phyloP scores from a whole-genome alignment of 92 coral and sea anemone genomes.

The Epizoanthus scotinus region DNA sequence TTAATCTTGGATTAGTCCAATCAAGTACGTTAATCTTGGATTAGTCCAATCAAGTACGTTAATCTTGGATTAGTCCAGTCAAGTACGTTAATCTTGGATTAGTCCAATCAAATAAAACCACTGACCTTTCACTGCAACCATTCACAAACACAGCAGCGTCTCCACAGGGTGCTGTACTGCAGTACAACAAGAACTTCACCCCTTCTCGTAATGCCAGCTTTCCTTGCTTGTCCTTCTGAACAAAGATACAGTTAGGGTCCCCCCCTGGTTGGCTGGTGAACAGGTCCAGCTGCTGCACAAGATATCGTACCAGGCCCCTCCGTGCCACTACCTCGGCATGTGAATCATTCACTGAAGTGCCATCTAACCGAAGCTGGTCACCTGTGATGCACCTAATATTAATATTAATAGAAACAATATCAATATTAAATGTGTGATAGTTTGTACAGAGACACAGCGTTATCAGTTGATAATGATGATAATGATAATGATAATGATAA shows the following conservation, averaged over 20 bases:
- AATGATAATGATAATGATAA: too few relatives aligned
- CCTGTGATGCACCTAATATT: constrained; percentile 81
- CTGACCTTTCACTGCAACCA: constrained; percentile 45
- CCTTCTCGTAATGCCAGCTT: constrained; percentile 74
- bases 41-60: too few relatives aligned
- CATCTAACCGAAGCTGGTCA: constrained; percentile 79
- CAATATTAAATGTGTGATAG: not conserved
- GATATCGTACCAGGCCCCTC: constrained; percentile 70
- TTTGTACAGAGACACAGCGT: too few relatives aligned
- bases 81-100: too few relatives aligned
- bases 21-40: too few relatives aligned
- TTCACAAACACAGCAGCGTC: constrained; percentile 92
- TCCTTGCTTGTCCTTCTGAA: constrained; percentile 53
- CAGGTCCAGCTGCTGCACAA: constrained; percentile 61
- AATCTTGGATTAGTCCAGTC: too few relatives aligned
- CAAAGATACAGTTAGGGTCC: constrained; percentile 71
- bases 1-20: too few relatives aligned
- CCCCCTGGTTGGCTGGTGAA: constrained; percentile 45
- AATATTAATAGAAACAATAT: not conserved
- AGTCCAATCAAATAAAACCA: too few relatives aligned
- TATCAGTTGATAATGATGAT: too few relatives aligned
- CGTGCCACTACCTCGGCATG: constrained; percentile 94
- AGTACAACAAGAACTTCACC: constrained; percentile 67
- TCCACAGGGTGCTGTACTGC: constrained; percentile 95
- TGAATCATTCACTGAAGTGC: constrained; percentile 79